Evolutionary conservation across 2,113 vertebrate genomes (phyloP), one percentile per base, ranked within the genome.

Genomic region (Eidolon helvum): DNA sequence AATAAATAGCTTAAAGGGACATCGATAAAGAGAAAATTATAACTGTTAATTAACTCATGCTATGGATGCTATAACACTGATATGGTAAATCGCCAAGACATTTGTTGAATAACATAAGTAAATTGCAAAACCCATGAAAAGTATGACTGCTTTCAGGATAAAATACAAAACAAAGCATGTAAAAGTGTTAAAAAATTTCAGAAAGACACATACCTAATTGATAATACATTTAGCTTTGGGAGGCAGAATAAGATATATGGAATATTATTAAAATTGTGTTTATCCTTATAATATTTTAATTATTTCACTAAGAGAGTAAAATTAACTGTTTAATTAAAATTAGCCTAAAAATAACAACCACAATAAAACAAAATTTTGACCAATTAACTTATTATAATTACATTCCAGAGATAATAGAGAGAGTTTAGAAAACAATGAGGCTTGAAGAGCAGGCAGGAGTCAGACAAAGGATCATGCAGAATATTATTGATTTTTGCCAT

Each of bases 301-400:
- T 91, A 61, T 61, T 85, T 97, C 88, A 87, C 10, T 5, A 88
- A 78, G 48, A 38, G 24, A 91, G 33, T 0, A 18, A 91, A 35
- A 68, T 85, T 80, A 28, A 14, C 79, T 87, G 9, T 90, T 90
- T 74, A 78, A 87, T 90, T 87, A 68, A 94, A 91, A 71, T 78
- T 71, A 84, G 40, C 18, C 4, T 90, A 77, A 77, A 94, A 74
- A 22, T 65, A 93, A 33, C 2, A 68, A 75, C 87, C 43, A 82
- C 24, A 87, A n/a, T 40, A 79, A 72, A 88, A 85, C 5, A 83
- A 45, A 78, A 63, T 40, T 19, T 66, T 40, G 11, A 78, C 33
- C 53, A 91, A 40, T 90, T 83, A 94, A 79, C 38, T 92, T 88
- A 48, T 43, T 90, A 26, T 61, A 14, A 88, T 50, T 94, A 24